Evolutionary conservation across 2,113 vertebrate species (phyloP).

Genomic region (Falco punctatus): DNA sequence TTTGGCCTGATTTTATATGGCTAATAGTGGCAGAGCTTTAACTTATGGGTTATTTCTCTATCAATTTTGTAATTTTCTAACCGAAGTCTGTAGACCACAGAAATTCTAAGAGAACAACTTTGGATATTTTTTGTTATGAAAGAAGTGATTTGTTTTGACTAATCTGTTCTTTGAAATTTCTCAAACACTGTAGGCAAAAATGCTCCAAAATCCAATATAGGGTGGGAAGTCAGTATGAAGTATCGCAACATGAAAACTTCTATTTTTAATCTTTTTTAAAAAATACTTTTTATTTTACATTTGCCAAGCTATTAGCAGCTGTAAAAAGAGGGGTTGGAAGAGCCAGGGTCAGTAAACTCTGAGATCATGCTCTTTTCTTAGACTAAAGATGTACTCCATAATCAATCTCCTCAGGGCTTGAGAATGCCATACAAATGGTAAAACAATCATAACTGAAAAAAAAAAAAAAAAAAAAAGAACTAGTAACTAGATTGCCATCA

Average conservation of each 20-base stretch:
- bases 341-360: not conserved
- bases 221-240: not conserved
- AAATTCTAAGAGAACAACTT: not conserved
- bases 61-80: not conserved
- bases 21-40: not conserved
- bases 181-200: not conserved
- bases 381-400: not conserved
- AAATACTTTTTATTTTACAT: not conserved
- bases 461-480: not conserved
- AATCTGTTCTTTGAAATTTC: not conserved
- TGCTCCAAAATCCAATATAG: not conserved
- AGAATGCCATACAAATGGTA: not conserved
- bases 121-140: not conserved
- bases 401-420: not conserved
- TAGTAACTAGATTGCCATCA: not conserved
- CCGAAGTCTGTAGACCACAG: not conserved
- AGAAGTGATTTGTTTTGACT: accelerated
- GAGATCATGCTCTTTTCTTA: not conserved
- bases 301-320: not conserved
- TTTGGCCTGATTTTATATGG: not conserved
- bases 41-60: not conserved
- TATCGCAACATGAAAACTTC: not conserved
- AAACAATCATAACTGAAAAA: not conserved
- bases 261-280: not conserved
- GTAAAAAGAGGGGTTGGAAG: not conserved